Evolutionary conservation across 1,140 invertebrate species (phyloP), one percentile per base, ranked within the genome.

Genomic region (Ephestia elutella): DNA sequence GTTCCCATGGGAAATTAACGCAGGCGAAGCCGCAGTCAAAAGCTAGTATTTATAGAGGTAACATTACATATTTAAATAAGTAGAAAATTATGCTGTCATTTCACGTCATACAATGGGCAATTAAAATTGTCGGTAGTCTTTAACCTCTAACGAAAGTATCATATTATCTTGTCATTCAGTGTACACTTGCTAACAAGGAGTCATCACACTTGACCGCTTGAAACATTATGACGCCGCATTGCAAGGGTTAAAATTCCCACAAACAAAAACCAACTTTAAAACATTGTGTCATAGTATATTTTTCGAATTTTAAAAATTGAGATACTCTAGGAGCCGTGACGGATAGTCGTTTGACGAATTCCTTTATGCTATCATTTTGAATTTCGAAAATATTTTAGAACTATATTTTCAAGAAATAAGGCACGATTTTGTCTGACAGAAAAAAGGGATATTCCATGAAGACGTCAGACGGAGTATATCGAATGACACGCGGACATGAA

Each of bases 321-420:
- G 71, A 61, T 80, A 73, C 68, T 68, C 73, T 63, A 73, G 75
- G 73, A 76, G 55, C 66, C 66, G 71, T 74, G 76, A 81, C 72
- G 73, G 71, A 80, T 80, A 81, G 78, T 76, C 71, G 69, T 68
- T 84, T 84, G 77, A 86, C 77, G 78, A 78, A 83, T 82, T 80
- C 74, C 73, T 83, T 79, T 77, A 71, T 74, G 70, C 65, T 72
- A 75, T 71, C 63, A 65, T 11, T 49, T 49, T 18, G 44, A 35
- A 55, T 54, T 38, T 25, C 3, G 2, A 53, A 53, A 32, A 3
- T 53, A 13, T 21, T 53, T 53, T 25, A 1, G 11, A 53, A n/a
- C 21, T 25, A 0, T 53, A 53, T 25, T n/a, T 2, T 1, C 3
- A 25, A 20, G 13, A 8, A 25, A 53, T 53, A 53, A 25, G 20